Conservation (phyloP, 2,797 vertebrate genomes). For the Gadopsis bispinosus region DNA sequence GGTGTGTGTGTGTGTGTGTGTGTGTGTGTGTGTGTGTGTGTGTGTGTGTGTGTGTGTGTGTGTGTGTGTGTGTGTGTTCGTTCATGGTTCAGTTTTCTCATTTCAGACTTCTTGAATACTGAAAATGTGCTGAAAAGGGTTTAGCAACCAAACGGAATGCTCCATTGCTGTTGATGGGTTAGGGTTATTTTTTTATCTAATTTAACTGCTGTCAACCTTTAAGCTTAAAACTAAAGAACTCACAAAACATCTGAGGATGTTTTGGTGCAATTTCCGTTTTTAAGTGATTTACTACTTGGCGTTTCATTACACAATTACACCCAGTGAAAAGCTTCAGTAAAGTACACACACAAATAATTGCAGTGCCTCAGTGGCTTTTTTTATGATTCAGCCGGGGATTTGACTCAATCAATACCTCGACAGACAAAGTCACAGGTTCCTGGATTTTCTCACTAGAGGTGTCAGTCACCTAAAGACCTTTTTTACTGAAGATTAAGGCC, state of each 20-base stretch:
- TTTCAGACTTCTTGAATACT: constrained; percentile 2
- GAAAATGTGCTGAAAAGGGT: not conserved
- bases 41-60: not conserved
- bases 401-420: not conserved
- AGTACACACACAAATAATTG: not conserved
- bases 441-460: not conserved
- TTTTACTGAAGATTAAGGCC: constrained; percentile 2
- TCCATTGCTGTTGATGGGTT: too few relatives aligned
- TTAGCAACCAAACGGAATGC: not conserved
- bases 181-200: not conserved
- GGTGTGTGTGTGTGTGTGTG: too few relatives aligned
- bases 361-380: not conserved
- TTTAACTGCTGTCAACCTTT: not conserved
- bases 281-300: not conserved
- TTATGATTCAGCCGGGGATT: constrained; percentile 1
- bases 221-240: not conserved
- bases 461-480: not conserved
- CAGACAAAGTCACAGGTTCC: not conserved
- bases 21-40: too few relatives aligned
- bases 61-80: not conserved
- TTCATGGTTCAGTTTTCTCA: not conserved
- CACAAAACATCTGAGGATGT: not conserved
- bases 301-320: not conserved
- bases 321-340: too few relatives aligned
- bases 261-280: not conserved